These are phyloP conservation scores for Clepsis dumicolana DNA, from an alignment of 2,888 invertebrate genomes.

Conservation along the genomic window DNA sequence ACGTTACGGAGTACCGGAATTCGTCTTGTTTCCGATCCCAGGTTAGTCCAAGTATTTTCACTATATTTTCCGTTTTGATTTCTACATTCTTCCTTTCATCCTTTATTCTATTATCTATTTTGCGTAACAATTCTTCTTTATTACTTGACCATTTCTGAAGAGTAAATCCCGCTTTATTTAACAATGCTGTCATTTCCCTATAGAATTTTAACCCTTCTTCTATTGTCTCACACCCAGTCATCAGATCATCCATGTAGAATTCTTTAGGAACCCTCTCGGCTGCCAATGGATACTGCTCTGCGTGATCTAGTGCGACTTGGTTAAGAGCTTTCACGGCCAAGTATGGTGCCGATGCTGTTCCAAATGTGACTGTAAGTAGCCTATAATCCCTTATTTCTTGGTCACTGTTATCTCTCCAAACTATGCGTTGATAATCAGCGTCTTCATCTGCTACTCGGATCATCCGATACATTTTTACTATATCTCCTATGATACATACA, in stretches of 20 bases:
- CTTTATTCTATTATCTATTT: constrained; percentile 26
- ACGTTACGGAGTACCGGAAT: constrained; percentile 49
- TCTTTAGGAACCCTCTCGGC: constrained; percentile 44
- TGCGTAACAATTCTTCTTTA: constrained; percentile 43
- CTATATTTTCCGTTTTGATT: constrained; percentile 40
- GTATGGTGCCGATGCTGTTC: constrained; percentile 53
- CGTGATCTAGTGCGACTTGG: constrained; percentile 51
- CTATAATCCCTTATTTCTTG: too few species aligned
- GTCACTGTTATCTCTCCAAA: constrained; percentile 45
- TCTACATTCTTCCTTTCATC: constrained; percentile 5
- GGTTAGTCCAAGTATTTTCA: constrained; percentile 52
- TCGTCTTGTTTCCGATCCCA: constrained; percentile 52
- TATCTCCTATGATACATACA: constrained; percentile 50
- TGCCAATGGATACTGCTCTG: constrained; percentile 46
- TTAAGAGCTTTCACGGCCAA: constrained; percentile 51
- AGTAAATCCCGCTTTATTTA: constrained; percentile 53
- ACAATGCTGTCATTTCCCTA: constrained; percentile 49
- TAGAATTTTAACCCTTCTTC: constrained; percentile 47
- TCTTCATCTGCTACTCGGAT: constrained; percentile 48
- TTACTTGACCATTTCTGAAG: constrained; percentile 54
- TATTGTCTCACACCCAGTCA: constrained; percentile 48
- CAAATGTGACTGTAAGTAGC: constrained; percentile 55
- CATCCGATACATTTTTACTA: constrained; percentile 57
- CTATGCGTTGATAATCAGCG: constrained; percentile 48
- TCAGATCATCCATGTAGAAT: constrained; percentile 51